phyloP scores from a whole-genome alignment of 2,888 invertebrate species.

The Plagodis pulveraria region DNA sequence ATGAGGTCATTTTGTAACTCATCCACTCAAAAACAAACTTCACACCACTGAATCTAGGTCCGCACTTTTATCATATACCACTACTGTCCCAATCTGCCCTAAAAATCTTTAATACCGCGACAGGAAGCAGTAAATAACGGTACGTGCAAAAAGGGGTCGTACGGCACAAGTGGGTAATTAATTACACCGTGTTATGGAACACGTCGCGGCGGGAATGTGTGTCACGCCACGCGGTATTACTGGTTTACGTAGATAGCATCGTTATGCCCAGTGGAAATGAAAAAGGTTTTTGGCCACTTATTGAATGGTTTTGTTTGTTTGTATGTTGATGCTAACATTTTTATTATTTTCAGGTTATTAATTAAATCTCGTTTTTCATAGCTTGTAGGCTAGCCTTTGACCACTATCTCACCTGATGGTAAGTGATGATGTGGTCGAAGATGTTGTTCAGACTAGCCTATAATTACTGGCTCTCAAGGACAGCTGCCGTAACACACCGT shows the following conservation, averaged over 20 bases:
- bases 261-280: neutral
- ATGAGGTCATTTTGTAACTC: neutral
- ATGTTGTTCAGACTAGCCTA: no score
- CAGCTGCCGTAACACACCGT: no score
- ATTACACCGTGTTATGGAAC: conserved; percentile 24
- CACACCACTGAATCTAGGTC: neutral
- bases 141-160: conserved; percentile 15
- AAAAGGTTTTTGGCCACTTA: no score
- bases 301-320: no score
- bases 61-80: neutral
- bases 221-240: conserved; percentile 14
- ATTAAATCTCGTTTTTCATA: no score
- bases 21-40: neutral
- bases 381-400: no score
- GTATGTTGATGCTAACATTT: no score
- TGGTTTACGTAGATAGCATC: conserved; percentile 6
- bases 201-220: conserved; percentile 20
- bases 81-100: conserved; percentile 10
- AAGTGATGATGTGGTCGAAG: no score
- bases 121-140: conserved; percentile 14
- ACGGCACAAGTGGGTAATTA: conserved; percentile 23
- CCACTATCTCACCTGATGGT: no score
- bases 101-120: conserved; percentile 18
- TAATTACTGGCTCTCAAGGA: no score
- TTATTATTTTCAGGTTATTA: no score